Conservation (phyloP, 2,888 invertebrate genomes). For the Busseola fusca region DNA sequence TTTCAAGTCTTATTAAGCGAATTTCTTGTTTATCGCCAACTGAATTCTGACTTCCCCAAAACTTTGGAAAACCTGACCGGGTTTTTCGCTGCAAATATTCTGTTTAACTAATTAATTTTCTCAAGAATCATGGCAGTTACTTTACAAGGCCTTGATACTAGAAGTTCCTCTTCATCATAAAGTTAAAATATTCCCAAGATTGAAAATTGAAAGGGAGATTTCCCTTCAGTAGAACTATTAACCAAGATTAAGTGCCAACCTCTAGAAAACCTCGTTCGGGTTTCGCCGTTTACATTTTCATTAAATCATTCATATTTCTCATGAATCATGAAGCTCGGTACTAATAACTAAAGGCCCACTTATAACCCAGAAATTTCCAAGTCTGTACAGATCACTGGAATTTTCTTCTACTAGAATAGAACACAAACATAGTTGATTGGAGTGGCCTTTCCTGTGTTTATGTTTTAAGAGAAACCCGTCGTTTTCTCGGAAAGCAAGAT, state of each 20-base stretch:
- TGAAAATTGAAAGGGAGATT: constrained; percentile 18
- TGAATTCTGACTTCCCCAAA: background rate
- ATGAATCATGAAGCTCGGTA: background rate
- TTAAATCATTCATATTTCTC: background rate
- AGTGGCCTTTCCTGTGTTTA: constrained; percentile 21
- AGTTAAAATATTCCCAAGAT: constrained; percentile 5
- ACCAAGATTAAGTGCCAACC: background rate
- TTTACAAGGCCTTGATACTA: background rate
- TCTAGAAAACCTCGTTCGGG: background rate
- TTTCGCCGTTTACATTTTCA: background rate
- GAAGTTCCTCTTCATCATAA: background rate
- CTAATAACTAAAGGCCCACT: background rate
- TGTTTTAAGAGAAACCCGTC: constrained; percentile 8
- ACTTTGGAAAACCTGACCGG: constrained; percentile 8
- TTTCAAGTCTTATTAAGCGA: background rate
- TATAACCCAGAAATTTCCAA: constrained; percentile 1
- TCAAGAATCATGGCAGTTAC: background rate
- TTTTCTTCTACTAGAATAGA: constrained; percentile 1
- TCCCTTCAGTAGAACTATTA: background rate
- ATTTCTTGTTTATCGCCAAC: constrained; percentile 23
- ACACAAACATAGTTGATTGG: constrained; percentile 7
- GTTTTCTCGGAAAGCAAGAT: constrained; percentile 10
- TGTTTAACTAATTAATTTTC: background rate
- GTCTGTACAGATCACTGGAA: constrained; percentile 13
- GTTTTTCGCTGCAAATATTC: constrained; percentile 3